Conservation (phyloP, 2,888 invertebrate species). For the Drosophila borealis region DNA sequence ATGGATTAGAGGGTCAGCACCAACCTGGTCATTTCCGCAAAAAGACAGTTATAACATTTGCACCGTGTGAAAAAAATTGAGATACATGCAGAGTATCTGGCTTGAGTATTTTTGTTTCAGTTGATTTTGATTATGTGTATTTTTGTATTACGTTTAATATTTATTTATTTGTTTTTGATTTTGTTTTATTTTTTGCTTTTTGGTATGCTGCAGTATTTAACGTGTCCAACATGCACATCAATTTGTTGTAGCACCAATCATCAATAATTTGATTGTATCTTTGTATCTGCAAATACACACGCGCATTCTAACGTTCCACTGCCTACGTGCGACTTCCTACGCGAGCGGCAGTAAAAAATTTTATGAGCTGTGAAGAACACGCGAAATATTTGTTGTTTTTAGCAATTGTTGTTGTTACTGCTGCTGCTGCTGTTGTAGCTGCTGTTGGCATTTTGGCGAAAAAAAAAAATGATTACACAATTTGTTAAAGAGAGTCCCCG, state of each 20-base stretch:
- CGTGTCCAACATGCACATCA: constrained; percentile 60
- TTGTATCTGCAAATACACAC: constrained; percentile 61
- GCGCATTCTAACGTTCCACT: constrained; percentile 51
- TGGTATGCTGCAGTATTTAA: constrained; percentile 58
- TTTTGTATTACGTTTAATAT: neutral
- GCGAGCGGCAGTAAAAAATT: constrained; percentile 57
- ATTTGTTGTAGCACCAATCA: constrained; percentile 58
- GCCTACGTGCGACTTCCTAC: constrained; percentile 58
- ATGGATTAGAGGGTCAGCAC: constrained; percentile 26
- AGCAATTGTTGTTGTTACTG: constrained; percentile 10
- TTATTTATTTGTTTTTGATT: neutral
- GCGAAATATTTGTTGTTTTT: constrained; percentile 53
- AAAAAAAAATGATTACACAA: constrained; percentile 74
- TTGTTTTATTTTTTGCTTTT: constrained; percentile 27
- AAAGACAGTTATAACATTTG: constrained; percentile 50
- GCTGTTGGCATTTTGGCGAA: constrained; percentile 55
- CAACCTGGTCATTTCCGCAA: constrained; percentile 75
- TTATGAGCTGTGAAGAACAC: constrained; percentile 63
- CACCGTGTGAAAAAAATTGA: constrained; percentile 20
- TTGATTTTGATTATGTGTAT: neutral
- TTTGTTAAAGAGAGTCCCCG: constrained; percentile 35
- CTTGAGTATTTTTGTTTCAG: constrained; percentile 11
- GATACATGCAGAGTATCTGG: constrained; percentile 31
- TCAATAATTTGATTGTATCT: constrained; percentile 54
- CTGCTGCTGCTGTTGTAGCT: constrained; percentile 8